These are phyloP conservation scores for Lampris megalopsis DNA, from an alignment of 2,113 vertebrate genomes.

Conservation along the genomic window DNA sequence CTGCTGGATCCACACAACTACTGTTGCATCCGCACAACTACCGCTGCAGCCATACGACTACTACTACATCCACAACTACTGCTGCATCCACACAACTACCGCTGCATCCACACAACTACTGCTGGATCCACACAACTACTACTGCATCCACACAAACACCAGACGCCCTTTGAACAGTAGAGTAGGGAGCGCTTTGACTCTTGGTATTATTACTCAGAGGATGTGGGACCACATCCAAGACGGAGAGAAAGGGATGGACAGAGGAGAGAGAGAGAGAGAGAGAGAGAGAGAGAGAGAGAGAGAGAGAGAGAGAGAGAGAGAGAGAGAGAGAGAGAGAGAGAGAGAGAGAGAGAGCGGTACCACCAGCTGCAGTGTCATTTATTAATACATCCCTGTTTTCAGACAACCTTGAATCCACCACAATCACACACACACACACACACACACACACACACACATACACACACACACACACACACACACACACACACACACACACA, in stretches of 20 bases:
- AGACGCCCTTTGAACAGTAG: conserved; percentile 9
- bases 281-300: conserved; percentile 2
- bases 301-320: background rate
- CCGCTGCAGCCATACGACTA: too few species aligned
- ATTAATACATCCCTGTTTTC: background rate
- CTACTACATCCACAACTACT: too few species aligned
- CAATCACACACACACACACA: conserved; percentile 6
- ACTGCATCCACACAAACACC: conserved; percentile 13
- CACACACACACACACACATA: background rate
- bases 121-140: background rate
- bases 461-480: conserved; percentile 12
- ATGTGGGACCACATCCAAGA: too few species aligned
- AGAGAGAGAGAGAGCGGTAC: conserved; percentile 18
- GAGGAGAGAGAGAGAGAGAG: background rate
- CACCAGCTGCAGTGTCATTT: conserved; percentile 11
- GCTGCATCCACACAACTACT: too few species aligned
- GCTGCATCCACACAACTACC: too few species aligned
- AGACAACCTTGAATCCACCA: conserved; percentile 3
- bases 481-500: background rate
- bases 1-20: too few species aligned
- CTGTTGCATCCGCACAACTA: too few species aligned
- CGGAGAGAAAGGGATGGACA: too few species aligned
- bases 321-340: background rate
- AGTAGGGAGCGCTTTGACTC: background rate
- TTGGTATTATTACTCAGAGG: background rate